Evolutionary conservation across 2,113 vertebrate genomes (phyloP).

Genomic region (Dolichotis patagonum): DNA sequence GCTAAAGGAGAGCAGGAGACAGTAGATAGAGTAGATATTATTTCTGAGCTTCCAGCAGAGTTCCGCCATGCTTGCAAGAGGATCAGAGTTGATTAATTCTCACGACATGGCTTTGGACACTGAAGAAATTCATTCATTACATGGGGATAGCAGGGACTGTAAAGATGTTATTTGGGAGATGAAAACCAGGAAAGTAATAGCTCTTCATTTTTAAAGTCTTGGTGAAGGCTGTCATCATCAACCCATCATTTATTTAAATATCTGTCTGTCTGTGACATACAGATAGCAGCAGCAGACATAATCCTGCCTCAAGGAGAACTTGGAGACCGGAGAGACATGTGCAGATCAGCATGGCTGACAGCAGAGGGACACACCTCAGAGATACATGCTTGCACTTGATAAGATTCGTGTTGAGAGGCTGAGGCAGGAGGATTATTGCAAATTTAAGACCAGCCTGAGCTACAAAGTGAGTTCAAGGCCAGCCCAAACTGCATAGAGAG

Average conservation of each 20-base stretch:
- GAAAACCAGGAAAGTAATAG: conserved; percentile 46
- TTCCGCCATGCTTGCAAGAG: background rate
- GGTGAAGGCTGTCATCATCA: conserved; percentile 51
- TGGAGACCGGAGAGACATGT: background rate
- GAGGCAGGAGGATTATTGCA: no score
- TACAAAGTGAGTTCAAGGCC: no score
- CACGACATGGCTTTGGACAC: background rate
- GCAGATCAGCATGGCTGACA: background rate
- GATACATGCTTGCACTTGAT: background rate
- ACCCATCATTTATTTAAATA: conserved; percentile 61
- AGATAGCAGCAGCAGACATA: background rate
- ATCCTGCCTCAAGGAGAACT: background rate
- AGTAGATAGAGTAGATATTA: background rate
- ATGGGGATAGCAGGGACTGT: background rate
- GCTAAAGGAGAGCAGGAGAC: background rate
- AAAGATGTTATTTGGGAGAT: conserved; percentile 64
- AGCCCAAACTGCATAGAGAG: no score
- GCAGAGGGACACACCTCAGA: background rate
- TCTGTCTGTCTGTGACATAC: conserved; percentile 32
- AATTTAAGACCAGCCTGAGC: no score
- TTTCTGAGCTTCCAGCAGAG: background rate
- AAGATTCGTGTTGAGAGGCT: background rate
- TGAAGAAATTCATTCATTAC: conserved; percentile 70
- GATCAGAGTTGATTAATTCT: conserved; percentile 40
- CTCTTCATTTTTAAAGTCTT: conserved; percentile 60